Percentiles rank a stretch among this genome's conserved stretches.
These are phyloP conservation scores for Pyrocephalus nanus DNA, from an alignment of 2,797 vertebrate genomes.

Conservation along the genomic window DNA sequence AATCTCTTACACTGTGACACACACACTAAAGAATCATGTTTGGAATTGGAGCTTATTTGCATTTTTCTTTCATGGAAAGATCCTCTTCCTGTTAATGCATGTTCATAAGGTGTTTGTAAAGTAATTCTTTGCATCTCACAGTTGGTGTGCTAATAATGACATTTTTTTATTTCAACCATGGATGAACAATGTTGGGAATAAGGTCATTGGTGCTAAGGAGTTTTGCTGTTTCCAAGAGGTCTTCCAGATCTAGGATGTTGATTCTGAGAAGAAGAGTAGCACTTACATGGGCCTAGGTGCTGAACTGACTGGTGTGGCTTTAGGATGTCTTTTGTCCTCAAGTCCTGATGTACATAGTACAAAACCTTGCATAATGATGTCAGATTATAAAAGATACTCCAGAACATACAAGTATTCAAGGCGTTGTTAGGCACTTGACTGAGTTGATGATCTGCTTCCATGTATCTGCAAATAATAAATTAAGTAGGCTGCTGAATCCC, in stretches of 20 bases:
- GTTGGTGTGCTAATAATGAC: neutral
- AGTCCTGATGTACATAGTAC: neutral
- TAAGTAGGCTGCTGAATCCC: neutral
- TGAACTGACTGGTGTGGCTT: neutral
- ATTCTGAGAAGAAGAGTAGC: neutral
- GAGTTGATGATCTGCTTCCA: neutral
- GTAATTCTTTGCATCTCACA: neutral
- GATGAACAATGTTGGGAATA: neutral
- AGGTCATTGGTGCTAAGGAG: neutral
- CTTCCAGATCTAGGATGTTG: neutral
- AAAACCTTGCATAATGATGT: neutral
- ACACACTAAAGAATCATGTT: neutral
- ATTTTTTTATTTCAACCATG: neutral
- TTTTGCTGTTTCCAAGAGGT: neutral
- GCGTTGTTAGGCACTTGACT: neutral
- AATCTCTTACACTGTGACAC: neutral
- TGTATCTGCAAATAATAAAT: neutral
- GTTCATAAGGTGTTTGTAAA: neutral
- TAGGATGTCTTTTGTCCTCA: neutral
- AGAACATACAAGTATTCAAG: neutral
- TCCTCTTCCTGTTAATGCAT: neutral
- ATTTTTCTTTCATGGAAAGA: neutral
- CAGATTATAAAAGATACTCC: neutral
- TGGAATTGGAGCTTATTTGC: neutral
- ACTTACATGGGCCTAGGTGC: neutral